Base-by-base conservation (phyloP, 2,888 invertebrate species). In the Cynaeus angustus region DNA sequence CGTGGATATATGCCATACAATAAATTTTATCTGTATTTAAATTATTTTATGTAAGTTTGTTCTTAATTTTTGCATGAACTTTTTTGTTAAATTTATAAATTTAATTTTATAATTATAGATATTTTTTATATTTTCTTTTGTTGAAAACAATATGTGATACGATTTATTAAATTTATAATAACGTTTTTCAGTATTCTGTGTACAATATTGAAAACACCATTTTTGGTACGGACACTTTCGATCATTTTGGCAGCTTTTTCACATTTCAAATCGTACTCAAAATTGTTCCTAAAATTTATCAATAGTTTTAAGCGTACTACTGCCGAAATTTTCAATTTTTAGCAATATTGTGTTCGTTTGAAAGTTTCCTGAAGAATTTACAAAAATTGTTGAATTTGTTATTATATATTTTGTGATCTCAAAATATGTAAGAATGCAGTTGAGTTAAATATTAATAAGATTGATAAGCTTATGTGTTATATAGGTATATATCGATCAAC, bases 351-450 rank as follows among this genome's bases (percentile, higher is more conserved):
- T 68, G 53, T 62, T 67, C 53, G 61, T 66, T 67, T 67, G 45
- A 38, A 38, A 53, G 53, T 66, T 58, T 59, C 37, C 33, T 65
- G 64, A 53, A 68, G 45, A 58, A 66, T 59, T 66, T 65, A 70
- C 65, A 59, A 41, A 77, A 77, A 82, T 83, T 83, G 83, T 83
- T 84, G 79, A 82, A 83, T 83, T 83, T 84, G 83, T 84, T 83
- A 83, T 81, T 83, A 83, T 83, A 82, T 84, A 83, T 84, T 85
- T 85, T 85, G 84, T 85, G 85, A 85, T 85, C 85, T 85, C 85
- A 85, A 83, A 83, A 84, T 83, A 83, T 82, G 83, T 83, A 83
- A 82, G 81, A 77, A 83, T 82, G 81, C 82, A 82, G 83, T 83
- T 84, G 81, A 83, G 58, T 64, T 79, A 80, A 78, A 80, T 81